Conservation (phyloP, 2,888 invertebrate species). For the Strigamia crassipes region DNA sequence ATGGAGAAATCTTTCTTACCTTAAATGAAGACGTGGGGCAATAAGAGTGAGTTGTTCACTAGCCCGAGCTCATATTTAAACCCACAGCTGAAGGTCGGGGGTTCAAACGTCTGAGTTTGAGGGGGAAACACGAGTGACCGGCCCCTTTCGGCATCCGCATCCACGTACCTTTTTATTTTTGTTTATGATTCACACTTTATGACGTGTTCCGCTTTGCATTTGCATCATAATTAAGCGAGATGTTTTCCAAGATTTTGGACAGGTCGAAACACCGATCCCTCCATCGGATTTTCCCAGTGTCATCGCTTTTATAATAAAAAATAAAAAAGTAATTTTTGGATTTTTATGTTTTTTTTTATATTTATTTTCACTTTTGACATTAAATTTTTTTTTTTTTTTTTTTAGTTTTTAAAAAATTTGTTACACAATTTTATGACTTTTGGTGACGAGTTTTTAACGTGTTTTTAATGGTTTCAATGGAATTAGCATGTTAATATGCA, state of each 20-base stretch:
- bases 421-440: too few species aligned
- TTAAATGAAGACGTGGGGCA: neutral
- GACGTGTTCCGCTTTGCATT: neutral
- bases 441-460: too few species aligned
- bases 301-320: too few species aligned
- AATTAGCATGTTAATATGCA: too few species aligned
- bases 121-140: conserved; percentile 10
- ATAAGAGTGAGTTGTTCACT: conserved; percentile 3
- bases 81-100: neutral
- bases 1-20: neutral
- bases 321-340: too few species aligned
- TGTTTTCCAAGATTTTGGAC: neutral
- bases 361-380: too few species aligned
- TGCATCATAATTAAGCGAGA: neutral
- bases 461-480: too few species aligned
- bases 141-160: conserved; percentile 12
- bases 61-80: neutral
- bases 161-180: conserved; percentile 8
- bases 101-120: neutral
- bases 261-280: neutral
- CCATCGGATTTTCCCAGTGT: neutral
- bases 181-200: conserved; percentile 23
- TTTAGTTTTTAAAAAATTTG: too few species aligned
- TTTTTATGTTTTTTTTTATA: too few species aligned
- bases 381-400: too few species aligned